Percentiles rank a stretch among this genome's conserved stretches.
These are phyloP conservation scores for Rhipidura dahli DNA, from an alignment of 2,113 vertebrate species.

Conservation along the genomic window DNA sequence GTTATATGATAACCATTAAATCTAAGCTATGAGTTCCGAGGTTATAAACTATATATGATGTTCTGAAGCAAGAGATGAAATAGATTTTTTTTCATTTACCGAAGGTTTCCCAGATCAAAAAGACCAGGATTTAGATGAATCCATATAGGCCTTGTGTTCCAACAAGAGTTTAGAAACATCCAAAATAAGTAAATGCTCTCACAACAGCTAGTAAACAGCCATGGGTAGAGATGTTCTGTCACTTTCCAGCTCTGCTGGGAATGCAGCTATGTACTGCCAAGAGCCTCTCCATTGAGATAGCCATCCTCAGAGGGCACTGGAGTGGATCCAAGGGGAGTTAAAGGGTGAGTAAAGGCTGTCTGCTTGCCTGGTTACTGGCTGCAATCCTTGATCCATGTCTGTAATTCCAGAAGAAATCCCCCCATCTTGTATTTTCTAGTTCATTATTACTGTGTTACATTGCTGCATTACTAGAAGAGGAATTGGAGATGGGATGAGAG, in stretches of 20 bases:
- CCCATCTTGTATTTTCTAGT: background rate
- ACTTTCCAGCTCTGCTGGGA: background rate
- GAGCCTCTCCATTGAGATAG: background rate
- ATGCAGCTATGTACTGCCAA: background rate
- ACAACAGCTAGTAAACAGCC: background rate
- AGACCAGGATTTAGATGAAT: conserved; percentile 66
- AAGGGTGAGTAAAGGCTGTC: background rate
- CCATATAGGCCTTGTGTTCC: conserved; percentile 30
- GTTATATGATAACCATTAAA: conserved; percentile 81
- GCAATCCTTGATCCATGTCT: background rate
- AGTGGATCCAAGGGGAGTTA: background rate
- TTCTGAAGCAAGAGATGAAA: conserved; percentile 69
- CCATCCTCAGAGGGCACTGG: background rate
- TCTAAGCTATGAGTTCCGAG: conserved; percentile 69
- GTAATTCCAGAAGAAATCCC: background rate
- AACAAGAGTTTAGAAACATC: conserved; percentile 48
- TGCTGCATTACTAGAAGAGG: background rate
- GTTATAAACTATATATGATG: conserved; percentile 72
- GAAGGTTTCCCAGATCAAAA: conserved; percentile 69
- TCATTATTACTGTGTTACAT: background rate
- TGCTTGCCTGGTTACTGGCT: background rate
- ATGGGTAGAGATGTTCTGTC: background rate
- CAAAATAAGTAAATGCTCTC: conserved; percentile 59
- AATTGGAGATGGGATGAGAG: background rate
- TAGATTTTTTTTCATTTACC: conserved; percentile 66